Base-by-base conservation (phyloP, 1,140 invertebrate species). In the Proales similis region DNA sequence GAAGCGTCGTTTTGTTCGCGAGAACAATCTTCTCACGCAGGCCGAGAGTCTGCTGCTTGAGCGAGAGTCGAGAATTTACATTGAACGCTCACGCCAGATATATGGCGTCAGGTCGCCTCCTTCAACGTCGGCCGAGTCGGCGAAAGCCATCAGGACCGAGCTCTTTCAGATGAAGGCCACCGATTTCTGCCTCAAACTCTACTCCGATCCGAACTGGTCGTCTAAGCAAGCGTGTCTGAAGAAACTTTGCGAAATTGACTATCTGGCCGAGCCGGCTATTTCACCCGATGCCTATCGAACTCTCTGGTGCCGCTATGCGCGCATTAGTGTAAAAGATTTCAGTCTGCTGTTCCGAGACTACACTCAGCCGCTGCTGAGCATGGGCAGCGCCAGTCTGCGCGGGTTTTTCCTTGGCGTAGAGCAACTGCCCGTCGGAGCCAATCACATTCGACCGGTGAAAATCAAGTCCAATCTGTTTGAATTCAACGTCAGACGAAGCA, bases 301-400 rank as follows among this genome's bases (percentile, higher is more conserved):
- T 0, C 77, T 96, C 3, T 98, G 91, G 91, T 91, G 89, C 67
- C 82, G 92, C 6, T 82, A 83, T 32, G 81, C 96, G 9, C 82
- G 83, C 48, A 79, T 88, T 4, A 84, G 84, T 65, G 87, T 88
- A 66, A 81, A 81, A 20, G 83, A 85, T 67, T 91, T 88, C 85
- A 85, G 85, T 66, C 82, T 94, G 62, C 83, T 87, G 48, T 79
- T 98, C 57, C 78, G 93, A n/a, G 94, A 98, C 76, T 98, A 95
- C 72, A 90, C 91, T 0, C 90, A 93, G 69, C 87, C 89, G 1
- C 80, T 92, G 72, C 77, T 94, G 36, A 82, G 87, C 64, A 85
- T 93, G 29, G 82, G 83, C 65, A 81, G 85, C 47, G 80, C 93
- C 67, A 83, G 84, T 63, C 80, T 95, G 24, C 94, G 87, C 83